Evolutionary conservation across 2,888 invertebrate genomes (phyloP).

Genomic region (Dorcus hopei): DNA sequence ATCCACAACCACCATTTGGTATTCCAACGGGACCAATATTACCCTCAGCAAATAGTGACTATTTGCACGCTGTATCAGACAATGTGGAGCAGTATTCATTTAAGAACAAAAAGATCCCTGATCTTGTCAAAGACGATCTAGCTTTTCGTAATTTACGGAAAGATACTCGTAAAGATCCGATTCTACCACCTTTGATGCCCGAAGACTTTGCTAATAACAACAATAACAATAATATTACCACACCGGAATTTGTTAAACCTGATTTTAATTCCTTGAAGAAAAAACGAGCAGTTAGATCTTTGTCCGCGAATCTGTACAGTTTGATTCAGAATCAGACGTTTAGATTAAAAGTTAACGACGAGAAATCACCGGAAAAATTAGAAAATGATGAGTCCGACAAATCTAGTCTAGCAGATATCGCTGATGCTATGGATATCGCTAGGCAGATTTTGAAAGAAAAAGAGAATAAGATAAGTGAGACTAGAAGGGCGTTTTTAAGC

Average conservation of each 20-base stretch:
- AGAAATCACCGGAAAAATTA: slow-evolving; percentile 15
- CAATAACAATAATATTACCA: slow-evolving; percentile 42
- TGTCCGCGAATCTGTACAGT: slow-evolving; percentile 81
- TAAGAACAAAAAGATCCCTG: slow-evolving; percentile 69
- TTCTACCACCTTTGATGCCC: slow-evolving; percentile 48
- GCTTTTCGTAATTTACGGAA: slow-evolving; percentile 83
- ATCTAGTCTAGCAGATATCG: slow-evolving; percentile 45
- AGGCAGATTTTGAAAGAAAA: slow-evolving; percentile 47
- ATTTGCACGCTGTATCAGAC: slow-evolving; percentile 73
- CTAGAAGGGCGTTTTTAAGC: slow-evolving; percentile 45
- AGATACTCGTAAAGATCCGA: slow-evolving; percentile 62
- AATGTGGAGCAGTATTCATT: slow-evolving; percentile 59
- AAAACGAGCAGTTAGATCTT: slow-evolving; percentile 75
- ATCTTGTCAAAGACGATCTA: slow-evolving; percentile 82
- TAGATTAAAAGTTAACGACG: neutral
- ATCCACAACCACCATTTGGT: slow-evolving; percentile 87
- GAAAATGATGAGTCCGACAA: slow-evolving; percentile 30
- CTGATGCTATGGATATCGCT: slow-evolving; percentile 50
- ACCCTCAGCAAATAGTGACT: slow-evolving; percentile 77
- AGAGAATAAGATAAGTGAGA: slow-evolving; percentile 42
- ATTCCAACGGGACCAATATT: slow-evolving; percentile 84
- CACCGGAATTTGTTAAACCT: slow-evolving; percentile 11
- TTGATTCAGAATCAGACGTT: slow-evolving; percentile 62
- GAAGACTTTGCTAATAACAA: slow-evolving; percentile 53
- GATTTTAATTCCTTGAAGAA: slow-evolving; percentile 57